Conservation (phyloP, 2,113 vertebrate genomes). For the Callocephalon fimbriatum region DNA sequence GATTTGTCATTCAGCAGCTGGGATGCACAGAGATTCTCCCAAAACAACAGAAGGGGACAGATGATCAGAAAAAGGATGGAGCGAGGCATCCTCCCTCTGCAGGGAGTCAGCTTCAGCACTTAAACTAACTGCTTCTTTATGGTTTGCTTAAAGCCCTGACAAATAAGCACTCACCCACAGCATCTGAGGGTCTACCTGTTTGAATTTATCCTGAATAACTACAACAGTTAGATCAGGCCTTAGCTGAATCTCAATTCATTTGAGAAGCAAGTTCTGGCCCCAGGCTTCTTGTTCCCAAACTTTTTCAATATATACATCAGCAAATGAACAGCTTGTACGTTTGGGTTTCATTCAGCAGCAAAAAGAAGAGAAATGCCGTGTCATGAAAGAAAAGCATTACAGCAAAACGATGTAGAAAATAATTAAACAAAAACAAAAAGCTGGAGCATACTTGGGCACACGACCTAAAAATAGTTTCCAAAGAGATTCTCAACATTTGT, state of each 20-base stretch:
- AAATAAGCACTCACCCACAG: background rate
- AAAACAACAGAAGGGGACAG: background rate
- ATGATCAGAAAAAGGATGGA: background rate
- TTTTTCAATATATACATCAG: background rate
- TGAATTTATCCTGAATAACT: background rate
- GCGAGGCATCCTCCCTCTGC: background rate
- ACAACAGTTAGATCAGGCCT: background rate
- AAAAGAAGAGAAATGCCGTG: background rate
- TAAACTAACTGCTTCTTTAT: background rate
- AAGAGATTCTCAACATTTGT: constrained; percentile 32
- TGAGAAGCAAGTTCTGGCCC: background rate
- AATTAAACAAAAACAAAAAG: constrained; percentile 33
- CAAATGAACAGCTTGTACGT: background rate
- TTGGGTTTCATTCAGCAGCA: background rate
- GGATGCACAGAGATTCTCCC: background rate
- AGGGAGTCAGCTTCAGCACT: background rate
- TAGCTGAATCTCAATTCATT: background rate
- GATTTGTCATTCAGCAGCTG: background rate
- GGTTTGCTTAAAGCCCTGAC: background rate
- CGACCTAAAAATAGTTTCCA: constrained; percentile 42
- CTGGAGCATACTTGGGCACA: background rate
- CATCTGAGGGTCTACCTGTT: background rate
- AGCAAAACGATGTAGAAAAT: background rate
- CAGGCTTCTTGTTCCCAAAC: background rate
- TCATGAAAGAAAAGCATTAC: constrained; percentile 13